Evolutionary conservation across 1,140 invertebrate species (phyloP), one percentile per base, ranked within the genome.

Genomic region (Sycobia sp.): DNA sequence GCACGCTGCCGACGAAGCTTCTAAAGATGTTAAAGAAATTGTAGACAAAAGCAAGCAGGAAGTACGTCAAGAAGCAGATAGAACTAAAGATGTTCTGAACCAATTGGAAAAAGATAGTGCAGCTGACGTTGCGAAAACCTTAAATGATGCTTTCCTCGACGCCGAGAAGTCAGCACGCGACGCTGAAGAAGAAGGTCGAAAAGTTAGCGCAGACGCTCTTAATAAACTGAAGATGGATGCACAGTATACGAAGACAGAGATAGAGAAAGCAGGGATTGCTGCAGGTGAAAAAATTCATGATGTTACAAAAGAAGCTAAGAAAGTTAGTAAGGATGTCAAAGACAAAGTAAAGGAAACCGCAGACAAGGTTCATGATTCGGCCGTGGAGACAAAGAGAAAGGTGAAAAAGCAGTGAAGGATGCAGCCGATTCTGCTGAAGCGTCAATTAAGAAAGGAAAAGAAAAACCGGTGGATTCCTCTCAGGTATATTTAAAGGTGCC

Each of bases 261-360:
- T 34, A 34, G 44, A n/a, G n/a, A n/a, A n/a, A n/a, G n/a, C n/a
- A n/a, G n/a, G n/a, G n/a, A n/a, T n/a, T n/a, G n/a, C 73, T 43
- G 67, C 68, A 8, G 71, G 71, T 34, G 71, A 73, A 39, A 72
- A 77, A 49, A 69, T 72, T n/a, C 62, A 72, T 0, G 56, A 64
- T 7, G 68, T 54, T 3, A 44, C 71, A 0, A 66, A 70, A n/a
- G 70, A 73, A 18, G 71, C 69, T 23, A 18, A 69, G 0, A 69
- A 73, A 0, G 71, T 73, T 38, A 71, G 69, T 0, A 72, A 72
- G 16, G 56, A 68, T 3, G 63, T 67, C 34, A 44, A 68, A 14
- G 60, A 68, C 9, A 61, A 50, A 1, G 49, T 63, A 0, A 67
- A 66, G 5, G 54, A 66, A 20, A 39, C 49, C 3, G 27, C 22